Evolutionary conservation across 92 coral and sea anemone species (phyloP).

Genomic region (Palythoa grandiflora): DNA sequence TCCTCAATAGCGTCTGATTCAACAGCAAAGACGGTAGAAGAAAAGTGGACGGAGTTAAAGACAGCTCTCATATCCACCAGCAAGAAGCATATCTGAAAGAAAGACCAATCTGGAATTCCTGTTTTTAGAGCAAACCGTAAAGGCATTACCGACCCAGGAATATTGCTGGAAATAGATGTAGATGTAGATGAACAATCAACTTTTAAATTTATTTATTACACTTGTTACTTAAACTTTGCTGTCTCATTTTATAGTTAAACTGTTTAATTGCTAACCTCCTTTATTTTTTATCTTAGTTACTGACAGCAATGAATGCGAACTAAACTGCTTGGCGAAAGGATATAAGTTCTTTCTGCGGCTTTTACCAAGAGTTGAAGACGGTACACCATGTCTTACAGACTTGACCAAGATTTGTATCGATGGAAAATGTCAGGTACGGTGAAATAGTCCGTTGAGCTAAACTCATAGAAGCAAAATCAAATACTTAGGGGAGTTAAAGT

Average conservation of each 20-base stretch:
- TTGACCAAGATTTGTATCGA: conserved; percentile 85
- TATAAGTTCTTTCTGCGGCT: conserved; percentile 90
- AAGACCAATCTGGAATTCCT: conserved; percentile 45
- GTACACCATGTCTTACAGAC: conserved; percentile 93
- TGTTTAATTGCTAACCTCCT: neutral
- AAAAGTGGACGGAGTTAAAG: conserved; percentile 18
- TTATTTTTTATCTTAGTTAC: conserved; percentile 31
- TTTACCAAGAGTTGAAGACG: conserved; percentile 84
- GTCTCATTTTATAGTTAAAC: neutral
- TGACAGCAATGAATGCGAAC: conserved; percentile 88
- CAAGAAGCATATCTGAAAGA: conserved; percentile 23
- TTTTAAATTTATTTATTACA: too few species aligned
- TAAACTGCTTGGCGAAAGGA: conserved; percentile 95
- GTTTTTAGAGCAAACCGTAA: conserved; percentile 33
- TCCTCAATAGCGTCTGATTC: conserved; percentile 18
- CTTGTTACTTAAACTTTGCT: too few species aligned
- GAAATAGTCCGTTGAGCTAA: too few species aligned
- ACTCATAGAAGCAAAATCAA: too few species aligned
- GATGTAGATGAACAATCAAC: too few species aligned
- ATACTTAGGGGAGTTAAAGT: too few species aligned
- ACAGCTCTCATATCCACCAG: conserved; percentile 14
- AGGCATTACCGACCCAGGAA: conserved; percentile 23
- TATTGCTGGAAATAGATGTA: too few species aligned
- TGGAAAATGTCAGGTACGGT: conserved; percentile 88
- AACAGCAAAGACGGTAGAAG: conserved; percentile 2